A percentile compares a stretch with the other conserved stretches of the same genome.
These are phyloP conservation scores for Leptogaster cylindrica DNA, from an alignment of 2,888 invertebrate species.

Conservation along the genomic window DNA sequence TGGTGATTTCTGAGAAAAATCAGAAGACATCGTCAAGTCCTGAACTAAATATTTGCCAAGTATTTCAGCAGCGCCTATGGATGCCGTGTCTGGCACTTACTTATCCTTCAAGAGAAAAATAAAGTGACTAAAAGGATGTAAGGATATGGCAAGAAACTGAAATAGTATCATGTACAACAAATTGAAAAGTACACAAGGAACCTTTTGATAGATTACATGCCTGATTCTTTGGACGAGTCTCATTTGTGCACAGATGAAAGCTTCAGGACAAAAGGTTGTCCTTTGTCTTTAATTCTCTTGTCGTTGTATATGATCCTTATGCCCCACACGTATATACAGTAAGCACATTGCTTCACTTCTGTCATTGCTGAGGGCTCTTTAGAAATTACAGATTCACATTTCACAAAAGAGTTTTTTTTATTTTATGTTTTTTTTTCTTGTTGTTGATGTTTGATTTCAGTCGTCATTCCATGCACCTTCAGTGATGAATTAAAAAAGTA, in stretches of 20 bases:
- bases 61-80: neutral
- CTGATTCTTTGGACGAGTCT: constrained; percentile 41
- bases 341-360: neutral
- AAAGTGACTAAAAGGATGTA: constrained; percentile 30
- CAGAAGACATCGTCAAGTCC: neutral
- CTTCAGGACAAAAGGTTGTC: constrained; percentile 34
- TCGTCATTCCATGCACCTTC: constrained; percentile 37
- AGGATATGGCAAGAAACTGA: constrained; percentile 18
- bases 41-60: constrained; percentile 24
- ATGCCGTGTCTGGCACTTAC: neutral
- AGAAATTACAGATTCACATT: constrained; percentile 29
- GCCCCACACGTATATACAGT: neutral
- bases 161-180: constrained; percentile 33
- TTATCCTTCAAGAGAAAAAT: neutral
- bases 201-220: constrained; percentile 45
- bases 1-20: constrained; percentile 9
- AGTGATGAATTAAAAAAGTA: constrained; percentile 32
- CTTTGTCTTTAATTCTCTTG: constrained; percentile 36
- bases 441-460: no score
- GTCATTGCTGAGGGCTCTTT: constrained; percentile 19
- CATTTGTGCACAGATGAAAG: constrained; percentile 40
- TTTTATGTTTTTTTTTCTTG: no score
- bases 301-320: neutral
- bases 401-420: constrained; percentile 21
- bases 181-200: constrained; percentile 41